These are phyloP conservation scores for Temnothorax unifasciatus DNA, from an alignment of 2,888 invertebrate genomes.

Conservation along the genomic window DNA sequence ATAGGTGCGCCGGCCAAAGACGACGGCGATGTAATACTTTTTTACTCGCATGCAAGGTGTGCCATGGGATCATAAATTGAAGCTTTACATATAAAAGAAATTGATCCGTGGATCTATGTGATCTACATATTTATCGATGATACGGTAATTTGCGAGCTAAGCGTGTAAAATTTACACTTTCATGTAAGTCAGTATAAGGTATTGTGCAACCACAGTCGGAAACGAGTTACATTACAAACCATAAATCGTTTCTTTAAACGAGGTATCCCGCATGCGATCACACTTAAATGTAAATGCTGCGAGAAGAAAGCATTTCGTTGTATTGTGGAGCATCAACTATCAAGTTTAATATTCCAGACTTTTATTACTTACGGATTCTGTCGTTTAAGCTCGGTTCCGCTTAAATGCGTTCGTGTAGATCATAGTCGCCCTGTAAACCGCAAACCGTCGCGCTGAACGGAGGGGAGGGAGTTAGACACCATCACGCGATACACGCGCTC, in stretches of 20 bases:
- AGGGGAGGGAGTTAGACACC: background rate
- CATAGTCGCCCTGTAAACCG: background rate
- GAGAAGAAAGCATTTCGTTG: background rate
- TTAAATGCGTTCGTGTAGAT: background rate
- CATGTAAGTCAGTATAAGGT: no score
- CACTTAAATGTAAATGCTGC: background rate
- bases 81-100: background rate
- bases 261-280: background rate
- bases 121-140: background rate
- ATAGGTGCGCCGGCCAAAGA: background rate
- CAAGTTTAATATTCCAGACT: background rate
- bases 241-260: background rate
- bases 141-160: background rate
- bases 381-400: slow-evolving; percentile 10
- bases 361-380: background rate
- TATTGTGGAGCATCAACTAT: background rate
- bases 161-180: background rate
- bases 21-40: slow-evolving; percentile 16
- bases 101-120: background rate
- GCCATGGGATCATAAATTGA: slow-evolving; percentile 33
- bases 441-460: background rate
- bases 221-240: background rate
- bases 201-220: background rate
- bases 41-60: background rate
- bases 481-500: background rate